Evolutionary conservation across 2,888 invertebrate species (phyloP), one percentile per base, ranked within the genome.

Genomic region (Ochropleura plecta): DNA sequence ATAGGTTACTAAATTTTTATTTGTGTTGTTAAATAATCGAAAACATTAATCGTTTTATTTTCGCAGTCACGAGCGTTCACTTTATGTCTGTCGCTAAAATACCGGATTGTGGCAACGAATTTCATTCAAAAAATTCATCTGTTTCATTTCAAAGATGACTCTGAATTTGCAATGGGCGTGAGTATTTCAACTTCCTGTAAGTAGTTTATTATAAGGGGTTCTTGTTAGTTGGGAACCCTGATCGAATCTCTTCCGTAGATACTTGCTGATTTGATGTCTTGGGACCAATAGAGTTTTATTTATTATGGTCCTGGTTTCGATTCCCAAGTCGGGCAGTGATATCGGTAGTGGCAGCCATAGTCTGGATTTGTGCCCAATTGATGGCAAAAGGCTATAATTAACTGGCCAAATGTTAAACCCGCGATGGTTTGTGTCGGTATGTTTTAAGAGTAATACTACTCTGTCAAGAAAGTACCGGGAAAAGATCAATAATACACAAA

Each of bases 81-180:
- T 5, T 71, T 85, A 16, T 84, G 86, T 48, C 42, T 84, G 4
- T 81, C 84, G 3, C 14, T 70, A 51, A 81, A 79, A 42, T 85
- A 85, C 20, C 68, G 84, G 9, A 18, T 6, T 12, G 84, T 86
- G 42, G 84, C 84, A 10, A 78, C 63, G 53, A 65, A 51, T 46
- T 85, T 84, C 55, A 86, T 85, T 5, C 62, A 71, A 51, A 64
- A 86, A 64, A 63, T 85, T n/a, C 85, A 85, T 62, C 51, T 85
- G n/a, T 85, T 85, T 63, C 76, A 81, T 72, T 76, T 81, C 20
- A 86, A 81, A 66, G 77, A 86, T 9, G 81, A 71, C 63, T 84
- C 85, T 0, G 82, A 85, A 3, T 84, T 79, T 63, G 76, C 86
- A 62, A 63, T 83, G 82, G 66, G 70, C 10, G 85, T 86, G 48